Conservation (phyloP, 2,888 invertebrate species). For the Drosophila gaucha region DNA sequence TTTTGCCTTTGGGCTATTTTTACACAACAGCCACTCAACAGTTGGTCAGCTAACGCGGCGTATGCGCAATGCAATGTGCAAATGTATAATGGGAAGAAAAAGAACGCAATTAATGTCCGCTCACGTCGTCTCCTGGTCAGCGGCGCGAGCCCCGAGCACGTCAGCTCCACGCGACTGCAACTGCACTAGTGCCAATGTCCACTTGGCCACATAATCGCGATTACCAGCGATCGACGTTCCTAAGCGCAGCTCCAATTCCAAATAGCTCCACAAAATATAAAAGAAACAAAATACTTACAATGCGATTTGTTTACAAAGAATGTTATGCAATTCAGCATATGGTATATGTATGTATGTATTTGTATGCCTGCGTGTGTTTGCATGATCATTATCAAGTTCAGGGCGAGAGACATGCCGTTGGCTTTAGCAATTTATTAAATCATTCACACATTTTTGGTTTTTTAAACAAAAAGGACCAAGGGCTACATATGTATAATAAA, state of each 20-base stretch:
- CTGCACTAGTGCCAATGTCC: slow-evolving; percentile 27
- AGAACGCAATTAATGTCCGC: neutral
- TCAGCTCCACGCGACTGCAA: slow-evolving; percentile 49
- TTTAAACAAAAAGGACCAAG: too few species aligned
- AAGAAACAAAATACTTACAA: slow-evolving; percentile 12
- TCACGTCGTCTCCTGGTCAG: slow-evolving; percentile 7
- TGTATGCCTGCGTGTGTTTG: neutral
- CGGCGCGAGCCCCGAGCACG: slow-evolving; percentile 49
- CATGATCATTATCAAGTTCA: slow-evolving; percentile 28
- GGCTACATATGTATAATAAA: too few species aligned
- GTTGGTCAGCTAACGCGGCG: slow-evolving; percentile 49
- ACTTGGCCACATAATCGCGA: slow-evolving; percentile 12
- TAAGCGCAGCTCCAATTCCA: neutral
- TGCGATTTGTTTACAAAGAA: slow-evolving; percentile 7
- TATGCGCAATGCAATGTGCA: slow-evolving; percentile 53
- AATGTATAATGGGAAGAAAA: neutral
- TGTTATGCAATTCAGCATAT: slow-evolving; percentile 32
- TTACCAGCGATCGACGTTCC: slow-evolving; percentile 2
- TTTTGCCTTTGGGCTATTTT: slow-evolving; percentile 22
- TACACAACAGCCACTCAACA: slow-evolving; percentile 56
- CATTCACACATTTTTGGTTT: too few species aligned
- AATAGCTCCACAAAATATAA: neutral
- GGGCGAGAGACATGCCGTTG: neutral
- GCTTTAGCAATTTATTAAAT: slow-evolving; percentile 2
- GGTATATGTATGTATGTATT: neutral